Percentiles rank a stretch among this genome's conserved stretches.
Conservation (phyloP, 2,888 invertebrate species). For the Pomacea canaliculata region DNA sequence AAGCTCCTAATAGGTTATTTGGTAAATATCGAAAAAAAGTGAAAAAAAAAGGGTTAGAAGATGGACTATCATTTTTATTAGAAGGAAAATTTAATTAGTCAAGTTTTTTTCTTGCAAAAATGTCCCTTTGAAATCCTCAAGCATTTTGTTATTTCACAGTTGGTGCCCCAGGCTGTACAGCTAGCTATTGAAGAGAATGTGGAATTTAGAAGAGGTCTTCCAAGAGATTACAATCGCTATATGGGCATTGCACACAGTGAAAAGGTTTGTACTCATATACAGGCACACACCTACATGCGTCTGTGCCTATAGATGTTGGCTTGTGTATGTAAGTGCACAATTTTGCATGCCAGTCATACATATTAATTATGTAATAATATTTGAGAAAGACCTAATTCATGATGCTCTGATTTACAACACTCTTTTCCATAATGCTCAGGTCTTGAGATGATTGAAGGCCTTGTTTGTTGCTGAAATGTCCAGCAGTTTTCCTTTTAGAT, state of each 20-base stretch:
- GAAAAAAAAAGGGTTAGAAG: not conserved
- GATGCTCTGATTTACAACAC: too few species aligned
- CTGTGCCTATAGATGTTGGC: not conserved
- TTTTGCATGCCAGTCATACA: too few species aligned
- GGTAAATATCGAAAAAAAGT: not conserved
- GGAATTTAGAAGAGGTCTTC: constrained; percentile 83
- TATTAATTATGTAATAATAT: too few species aligned
- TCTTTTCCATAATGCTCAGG: too few species aligned
- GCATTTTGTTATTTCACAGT: constrained; percentile 56
- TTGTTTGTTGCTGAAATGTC: too few species aligned
- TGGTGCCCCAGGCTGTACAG: constrained; percentile 82
- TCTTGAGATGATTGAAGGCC: too few species aligned
- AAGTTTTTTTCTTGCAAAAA: too few species aligned
- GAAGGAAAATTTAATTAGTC: not conserved
- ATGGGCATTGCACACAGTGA: constrained; percentile 81
- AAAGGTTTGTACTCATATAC: constrained; percentile 47
- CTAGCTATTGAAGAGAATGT: constrained; percentile 80
- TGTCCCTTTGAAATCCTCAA: not conserved
- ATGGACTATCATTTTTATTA: not conserved
- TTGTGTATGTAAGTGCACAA: not conserved
- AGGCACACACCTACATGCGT: not conserved
- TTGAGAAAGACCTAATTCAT: too few species aligned
- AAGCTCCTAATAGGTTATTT: too few species aligned
- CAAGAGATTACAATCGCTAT: constrained; percentile 81
- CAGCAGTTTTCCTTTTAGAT: too few species aligned